A percentile compares a stretch with the other conserved stretches of the same genome.
Evolutionary conservation across 2,888 invertebrate genomes (phyloP).

Genomic region (Acheta domesticus): DNA sequence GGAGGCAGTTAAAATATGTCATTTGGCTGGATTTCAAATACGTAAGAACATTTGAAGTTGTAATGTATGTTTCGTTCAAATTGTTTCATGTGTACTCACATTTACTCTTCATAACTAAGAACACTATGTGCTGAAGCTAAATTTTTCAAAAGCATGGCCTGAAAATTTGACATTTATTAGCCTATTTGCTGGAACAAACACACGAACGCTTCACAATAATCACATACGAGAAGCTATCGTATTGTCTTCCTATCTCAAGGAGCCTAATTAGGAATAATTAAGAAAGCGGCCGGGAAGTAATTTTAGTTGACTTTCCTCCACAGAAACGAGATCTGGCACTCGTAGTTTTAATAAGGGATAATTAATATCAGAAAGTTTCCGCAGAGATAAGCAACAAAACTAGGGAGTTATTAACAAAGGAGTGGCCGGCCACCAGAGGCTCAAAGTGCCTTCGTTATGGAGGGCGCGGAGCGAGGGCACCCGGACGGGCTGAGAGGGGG

Average conservation of each 20-base stretch:
- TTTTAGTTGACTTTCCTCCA: background rate
- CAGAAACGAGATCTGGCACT: constrained; percentile 18
- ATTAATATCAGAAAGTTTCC: background rate
- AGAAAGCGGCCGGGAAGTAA: background rate
- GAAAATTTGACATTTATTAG: too few species aligned
- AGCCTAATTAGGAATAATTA: background rate
- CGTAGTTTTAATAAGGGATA: constrained; percentile 18
- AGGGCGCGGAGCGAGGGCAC: too few species aligned
- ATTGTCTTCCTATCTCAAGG: background rate
- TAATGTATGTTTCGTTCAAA: too few species aligned
- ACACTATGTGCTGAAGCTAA: too few species aligned
- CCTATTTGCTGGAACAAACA: too few species aligned
- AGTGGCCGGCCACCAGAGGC: background rate
- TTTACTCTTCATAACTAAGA: background rate
- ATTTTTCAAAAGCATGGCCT: too few species aligned
- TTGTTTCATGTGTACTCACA: background rate
- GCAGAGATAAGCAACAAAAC: background rate
- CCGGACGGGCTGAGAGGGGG: too few species aligned
- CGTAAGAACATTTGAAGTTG: too few species aligned
- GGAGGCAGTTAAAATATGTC: too few species aligned
- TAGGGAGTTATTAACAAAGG: constrained; percentile 3
- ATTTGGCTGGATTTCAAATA: too few species aligned
- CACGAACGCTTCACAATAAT: too few species aligned
- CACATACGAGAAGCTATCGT: too few species aligned
- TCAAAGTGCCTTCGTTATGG: background rate